A percentile compares a stretch with the other conserved stretches of the same genome.
phyloP scores from a whole-genome alignment of 2,113 vertebrate species.

The Pagrus major region DNA sequence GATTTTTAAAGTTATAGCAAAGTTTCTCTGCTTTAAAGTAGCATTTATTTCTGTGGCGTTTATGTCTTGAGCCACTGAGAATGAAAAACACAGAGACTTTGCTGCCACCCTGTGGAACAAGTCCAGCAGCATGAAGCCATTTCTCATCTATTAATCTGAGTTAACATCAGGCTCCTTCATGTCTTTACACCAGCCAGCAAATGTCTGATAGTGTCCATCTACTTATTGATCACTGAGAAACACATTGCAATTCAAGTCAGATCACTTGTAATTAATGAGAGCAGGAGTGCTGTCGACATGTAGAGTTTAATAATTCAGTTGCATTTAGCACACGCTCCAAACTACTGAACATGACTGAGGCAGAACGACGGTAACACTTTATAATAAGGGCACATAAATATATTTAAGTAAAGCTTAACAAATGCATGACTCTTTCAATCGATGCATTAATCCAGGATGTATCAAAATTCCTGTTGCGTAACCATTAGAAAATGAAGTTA shows the following conservation, averaged over 20 bases:
- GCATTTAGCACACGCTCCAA: conserved; percentile 51
- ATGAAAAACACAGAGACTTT: conserved; percentile 24
- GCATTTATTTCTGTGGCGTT: neutral
- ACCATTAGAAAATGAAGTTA: too few relatives aligned
- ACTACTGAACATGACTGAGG: neutral
- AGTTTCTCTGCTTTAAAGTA: neutral
- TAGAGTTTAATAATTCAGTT: conserved; percentile 71
- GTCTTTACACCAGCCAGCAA: conserved; percentile 45
- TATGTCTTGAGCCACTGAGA: neutral
- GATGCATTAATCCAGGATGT: too few relatives aligned
- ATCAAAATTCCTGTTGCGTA: too few relatives aligned
- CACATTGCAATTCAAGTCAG: conserved; percentile 2
- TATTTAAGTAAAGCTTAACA: too few relatives aligned
- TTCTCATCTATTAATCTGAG: conserved; percentile 1
- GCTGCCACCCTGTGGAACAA: conserved; percentile 68
- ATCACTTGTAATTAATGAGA: conserved; percentile 70
- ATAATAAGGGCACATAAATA: too few relatives aligned
- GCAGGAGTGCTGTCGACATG: conserved; percentile 28
- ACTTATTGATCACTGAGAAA: conserved; percentile 60
- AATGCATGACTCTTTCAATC: too few relatives aligned
- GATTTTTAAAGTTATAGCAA: neutral
- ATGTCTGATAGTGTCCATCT: conserved; percentile 48
- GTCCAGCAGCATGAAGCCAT: neutral
- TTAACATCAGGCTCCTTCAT: conserved; percentile 7
- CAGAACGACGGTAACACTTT: too few relatives aligned